Percentiles rank a stretch among this genome's conserved stretches.
phyloP scores from a whole-genome alignment of 2,888 invertebrate species.

The Plebejus anna region DNA sequence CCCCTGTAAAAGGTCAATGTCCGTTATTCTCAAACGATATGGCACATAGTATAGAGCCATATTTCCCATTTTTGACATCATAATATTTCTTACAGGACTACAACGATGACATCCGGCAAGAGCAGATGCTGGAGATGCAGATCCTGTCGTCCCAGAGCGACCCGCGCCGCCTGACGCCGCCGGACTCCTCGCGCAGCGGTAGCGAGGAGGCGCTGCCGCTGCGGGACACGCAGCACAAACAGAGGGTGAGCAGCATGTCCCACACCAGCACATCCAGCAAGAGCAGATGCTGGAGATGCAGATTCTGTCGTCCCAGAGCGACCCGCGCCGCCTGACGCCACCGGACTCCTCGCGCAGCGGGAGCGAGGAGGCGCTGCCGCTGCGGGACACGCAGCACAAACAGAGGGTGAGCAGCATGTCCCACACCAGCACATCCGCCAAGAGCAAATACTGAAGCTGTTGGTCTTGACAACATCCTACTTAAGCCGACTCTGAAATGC shows the following conservation, averaged over 20 bases:
- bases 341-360: conserved; percentile 71
- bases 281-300: conserved; percentile 86
- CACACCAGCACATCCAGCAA: not conserved
- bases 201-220: conserved; percentile 70
- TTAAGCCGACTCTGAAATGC: too few species aligned
- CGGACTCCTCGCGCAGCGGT: conserved; percentile 69
- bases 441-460: too few species aligned
- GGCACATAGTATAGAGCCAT: too few species aligned
- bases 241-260: conserved; percentile 51
- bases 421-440: not conserved
- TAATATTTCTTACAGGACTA: conserved; percentile 83
- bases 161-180: conserved; percentile 66
- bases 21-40: too few species aligned
- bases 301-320: conserved; percentile 83
- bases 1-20: too few species aligned
- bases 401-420: conserved; percentile 53
- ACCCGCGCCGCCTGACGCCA: conserved; percentile 67
- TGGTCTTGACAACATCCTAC: too few species aligned
- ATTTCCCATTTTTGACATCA: not conserved
- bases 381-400: conserved; percentile 60
- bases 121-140: conserved; percentile 96
- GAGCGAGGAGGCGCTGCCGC: conserved; percentile 68
- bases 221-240: conserved; percentile 59
- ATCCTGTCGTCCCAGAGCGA: conserved; percentile 83
- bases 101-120: conserved; percentile 94